Base-by-base conservation (phyloP, 2,888 invertebrate genomes). In the Hoplodrina blanda region DNA sequence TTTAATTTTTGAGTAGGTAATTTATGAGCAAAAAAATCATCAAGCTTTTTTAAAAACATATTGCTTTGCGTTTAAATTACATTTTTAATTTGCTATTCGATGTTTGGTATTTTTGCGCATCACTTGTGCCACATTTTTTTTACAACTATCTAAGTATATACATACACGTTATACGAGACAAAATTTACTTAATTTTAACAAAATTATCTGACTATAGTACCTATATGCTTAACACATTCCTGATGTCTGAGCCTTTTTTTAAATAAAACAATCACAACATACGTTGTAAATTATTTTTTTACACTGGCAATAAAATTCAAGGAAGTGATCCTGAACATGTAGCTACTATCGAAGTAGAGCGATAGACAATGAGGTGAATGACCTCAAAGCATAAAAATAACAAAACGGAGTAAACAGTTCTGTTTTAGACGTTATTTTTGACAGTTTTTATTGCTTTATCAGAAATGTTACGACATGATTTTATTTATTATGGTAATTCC, bases 191-290 rank as follows among this genome's bases (percentile, higher is more conserved):
- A 17, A 30, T 66, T 66, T 30, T 41, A 41, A 13, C 41, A 46
- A 41, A 54, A 62, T 46, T 30, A 41, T n/a, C 46, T 61, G 46
- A 25, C 1, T 52, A 11, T 15, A 54, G 13, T 30, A 2, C 25
- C 25, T 0, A 15, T 46, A 44, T 11, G 37, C 17, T 41, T 53
- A 71, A 17, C 19, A 30, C 0, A 50, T 50, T 19, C n/a, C n/a
- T 41, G 15, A 41, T 65, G 50, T 71, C 64, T 64, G 20, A 61
- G 50, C 15, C 19, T 19, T 75, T 33, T 25, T 25, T 6, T 50
- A 56, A 64, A 77, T 55, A 55, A 64, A 57, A 46, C 44, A 75
- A 71, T 65, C 59, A 57, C 7, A 20, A n/a, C 13, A 76, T 4
- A 69, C 46, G 20, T 53, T 33, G 19, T 74, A 62, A 62, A 59